phyloP scores from a whole-genome alignment of 2,797 vertebrate genomes.

The Simalia tracyae region DNA sequence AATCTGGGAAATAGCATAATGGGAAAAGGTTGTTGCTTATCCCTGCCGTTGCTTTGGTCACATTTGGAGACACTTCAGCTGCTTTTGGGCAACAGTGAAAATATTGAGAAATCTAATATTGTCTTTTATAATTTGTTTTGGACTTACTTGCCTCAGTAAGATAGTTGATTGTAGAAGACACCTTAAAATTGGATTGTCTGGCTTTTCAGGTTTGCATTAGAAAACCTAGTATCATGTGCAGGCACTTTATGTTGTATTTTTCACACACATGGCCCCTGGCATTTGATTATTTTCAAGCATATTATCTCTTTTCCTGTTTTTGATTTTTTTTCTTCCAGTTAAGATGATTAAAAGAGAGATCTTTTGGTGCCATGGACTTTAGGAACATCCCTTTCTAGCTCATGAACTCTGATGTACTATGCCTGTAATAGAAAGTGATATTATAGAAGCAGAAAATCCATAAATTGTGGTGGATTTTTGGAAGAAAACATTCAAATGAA shows the following conservation, averaged over 20 bases:
- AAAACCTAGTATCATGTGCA: not conserved
- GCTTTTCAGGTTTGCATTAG: not conserved
- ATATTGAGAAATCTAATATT: too few species aligned
- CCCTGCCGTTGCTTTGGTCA: too few species aligned
- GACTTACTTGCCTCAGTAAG: not conserved
- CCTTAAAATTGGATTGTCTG: slow-evolving; percentile 27
- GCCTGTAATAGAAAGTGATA: not conserved
- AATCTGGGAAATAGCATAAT: not conserved
- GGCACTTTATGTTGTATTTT: not conserved
- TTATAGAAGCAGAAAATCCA: not conserved
- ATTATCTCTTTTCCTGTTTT: slow-evolving; percentile 12
- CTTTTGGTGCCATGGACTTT: not conserved
- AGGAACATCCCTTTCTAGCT: slow-evolving; percentile 11
- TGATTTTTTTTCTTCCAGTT: not conserved
- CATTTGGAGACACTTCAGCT: not conserved
- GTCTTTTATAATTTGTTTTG: not conserved
- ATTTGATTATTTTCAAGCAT: not conserved
- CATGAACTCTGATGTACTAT: not conserved
- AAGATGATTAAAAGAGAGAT: not conserved
- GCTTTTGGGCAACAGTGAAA: not conserved
- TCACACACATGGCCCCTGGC: not conserved
- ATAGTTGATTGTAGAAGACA: slow-evolving; percentile 15
- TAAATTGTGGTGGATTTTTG: not conserved
- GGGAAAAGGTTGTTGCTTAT: not conserved
- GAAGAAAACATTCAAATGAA: not conserved